phyloP scores from a whole-genome alignment of 2,888 invertebrate genomes.

The Lypha dubia region DNA sequence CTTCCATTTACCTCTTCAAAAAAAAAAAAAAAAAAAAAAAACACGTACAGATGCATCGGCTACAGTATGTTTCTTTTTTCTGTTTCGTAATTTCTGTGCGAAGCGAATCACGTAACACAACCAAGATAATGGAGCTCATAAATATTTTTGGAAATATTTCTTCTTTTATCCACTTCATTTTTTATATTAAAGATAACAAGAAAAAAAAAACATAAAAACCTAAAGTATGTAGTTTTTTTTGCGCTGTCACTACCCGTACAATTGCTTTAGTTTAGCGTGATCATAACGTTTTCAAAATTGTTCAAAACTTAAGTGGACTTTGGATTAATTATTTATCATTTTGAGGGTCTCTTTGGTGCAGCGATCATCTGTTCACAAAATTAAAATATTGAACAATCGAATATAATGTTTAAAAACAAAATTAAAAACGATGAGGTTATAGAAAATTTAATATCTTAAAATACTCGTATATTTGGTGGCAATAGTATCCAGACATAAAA shows the following conservation, averaged over 20 bases:
- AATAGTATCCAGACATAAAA: no score
- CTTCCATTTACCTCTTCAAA: slow-evolving; percentile 45
- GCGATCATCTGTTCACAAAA: not conserved
- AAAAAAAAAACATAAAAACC: slow-evolving; percentile 18
- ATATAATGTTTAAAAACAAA: not conserved
- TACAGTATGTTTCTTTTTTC: slow-evolving; percentile 15
- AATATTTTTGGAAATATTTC: slow-evolving; percentile 62
- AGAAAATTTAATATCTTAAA: not conserved
- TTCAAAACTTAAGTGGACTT: slow-evolving; percentile 15
- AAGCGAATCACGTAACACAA: slow-evolving; percentile 63
- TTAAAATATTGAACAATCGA: not conserved
- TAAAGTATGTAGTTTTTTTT: slow-evolving; percentile 11
- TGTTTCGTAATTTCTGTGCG: slow-evolving; percentile 64
- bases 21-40: no score
- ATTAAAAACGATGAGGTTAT: not conserved
- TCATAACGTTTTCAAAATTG: slow-evolving; percentile 24
- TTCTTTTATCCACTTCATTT: slow-evolving; percentile 30
- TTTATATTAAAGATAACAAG: slow-evolving; percentile 22
- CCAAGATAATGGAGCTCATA: slow-evolving; percentile 61
- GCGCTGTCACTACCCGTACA: slow-evolving; percentile 10
- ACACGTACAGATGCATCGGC: slow-evolving; percentile 16
- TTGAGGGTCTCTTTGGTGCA: not conserved
- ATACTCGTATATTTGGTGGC: no score
- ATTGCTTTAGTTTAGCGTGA: not conserved
- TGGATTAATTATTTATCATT: slow-evolving; percentile 22